Evolutionary conservation across 1,140 invertebrate species (phyloP).

Genomic region (Trachymyrmex septentrionalis): DNA sequence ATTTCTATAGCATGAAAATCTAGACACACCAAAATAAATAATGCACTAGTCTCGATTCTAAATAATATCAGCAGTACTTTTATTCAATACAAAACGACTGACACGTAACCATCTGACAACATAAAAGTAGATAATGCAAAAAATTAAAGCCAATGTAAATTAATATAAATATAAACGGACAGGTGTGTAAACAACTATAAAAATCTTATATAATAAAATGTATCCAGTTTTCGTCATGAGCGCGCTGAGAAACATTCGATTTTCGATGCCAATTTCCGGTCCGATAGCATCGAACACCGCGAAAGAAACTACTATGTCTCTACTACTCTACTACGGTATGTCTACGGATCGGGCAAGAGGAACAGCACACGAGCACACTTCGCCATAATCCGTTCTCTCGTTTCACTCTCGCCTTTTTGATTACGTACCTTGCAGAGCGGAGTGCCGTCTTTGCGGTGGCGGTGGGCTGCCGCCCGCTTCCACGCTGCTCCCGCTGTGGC

Average conservation of each 20-base stretch:
- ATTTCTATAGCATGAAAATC: slow-evolving; percentile 11
- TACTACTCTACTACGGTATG: slow-evolving; percentile 67
- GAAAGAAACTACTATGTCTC: slow-evolving; percentile 52
- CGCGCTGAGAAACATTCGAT: slow-evolving; percentile 18
- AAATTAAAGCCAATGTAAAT: slow-evolving; percentile 31
- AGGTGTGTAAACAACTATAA: slow-evolving; percentile 15
- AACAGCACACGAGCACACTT: slow-evolving; percentile 71
- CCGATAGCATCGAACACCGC: slow-evolving; percentile 45
- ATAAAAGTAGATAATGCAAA: slow-evolving; percentile 40
- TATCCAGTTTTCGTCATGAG: background rate
- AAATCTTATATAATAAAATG: slow-evolving; percentile 3
- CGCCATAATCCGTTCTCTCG: slow-evolving; percentile 49
- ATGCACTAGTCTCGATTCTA: background rate
- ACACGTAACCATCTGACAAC: slow-evolving; percentile 18
- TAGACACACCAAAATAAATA: slow-evolving; percentile 17
- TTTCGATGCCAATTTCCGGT: slow-evolving; percentile 4
- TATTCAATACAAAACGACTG: slow-evolving; percentile 11
- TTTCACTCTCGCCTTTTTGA: slow-evolving; percentile 43
- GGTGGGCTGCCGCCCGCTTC: slow-evolving; percentile 87
- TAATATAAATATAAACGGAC: slow-evolving; percentile 21
- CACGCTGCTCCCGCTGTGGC: slow-evolving; percentile 89
- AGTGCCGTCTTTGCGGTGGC: slow-evolving; percentile 86
- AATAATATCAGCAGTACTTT: slow-evolving; percentile 21
- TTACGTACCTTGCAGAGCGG: slow-evolving; percentile 87
- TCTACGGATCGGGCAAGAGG: slow-evolving; percentile 70